Percentiles rank a stretch among this genome's conserved stretches.
Conservation (phyloP, 1,140 invertebrate species). For the Diabrotica undecimpunctata region DNA sequence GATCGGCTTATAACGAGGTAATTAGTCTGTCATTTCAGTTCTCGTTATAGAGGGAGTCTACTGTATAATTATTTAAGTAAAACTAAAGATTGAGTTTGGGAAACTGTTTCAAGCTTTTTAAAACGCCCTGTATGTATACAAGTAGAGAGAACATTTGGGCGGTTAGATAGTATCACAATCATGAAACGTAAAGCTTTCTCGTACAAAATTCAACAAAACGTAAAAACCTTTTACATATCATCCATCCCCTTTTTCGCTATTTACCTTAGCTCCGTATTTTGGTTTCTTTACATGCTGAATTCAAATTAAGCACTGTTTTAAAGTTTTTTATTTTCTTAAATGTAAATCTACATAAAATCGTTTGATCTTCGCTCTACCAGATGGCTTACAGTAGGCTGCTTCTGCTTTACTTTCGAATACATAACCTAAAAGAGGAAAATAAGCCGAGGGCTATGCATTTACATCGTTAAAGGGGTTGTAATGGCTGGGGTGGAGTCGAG, state of each 20-base stretch:
- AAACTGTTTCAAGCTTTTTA: no score
- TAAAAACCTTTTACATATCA: conserved; percentile 6
- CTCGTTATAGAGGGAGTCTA: no score
- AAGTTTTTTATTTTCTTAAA: conserved; percentile 44
- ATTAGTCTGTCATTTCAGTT: no score
- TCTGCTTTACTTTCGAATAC: conserved; percentile 23
- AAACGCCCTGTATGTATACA: no score
- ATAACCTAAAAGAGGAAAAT: conserved; percentile 22
- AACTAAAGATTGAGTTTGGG: no score
- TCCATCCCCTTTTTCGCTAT: conserved; percentile 17
- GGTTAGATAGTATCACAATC: no score
- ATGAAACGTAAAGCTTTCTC: no score
- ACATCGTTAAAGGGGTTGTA: conserved; percentile 40
- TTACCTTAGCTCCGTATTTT: conserved; percentile 28
- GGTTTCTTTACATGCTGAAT: conserved; percentile 38
- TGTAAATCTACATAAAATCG: conserved; percentile 42
- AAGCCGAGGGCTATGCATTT: conserved; percentile 36
- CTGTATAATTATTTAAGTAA: no score
- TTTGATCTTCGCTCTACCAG: conserved; percentile 36
- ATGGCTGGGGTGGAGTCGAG: conserved; percentile 35
- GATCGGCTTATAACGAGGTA: no score
- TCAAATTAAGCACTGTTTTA: conserved; percentile 42
- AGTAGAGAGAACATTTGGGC: no score
- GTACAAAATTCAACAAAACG: conserved; percentile 8
- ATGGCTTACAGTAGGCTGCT: conserved; percentile 35